Evolutionary conservation across 2,888 invertebrate genomes (phyloP).

Genomic region (Calliopum simillimum): DNA sequence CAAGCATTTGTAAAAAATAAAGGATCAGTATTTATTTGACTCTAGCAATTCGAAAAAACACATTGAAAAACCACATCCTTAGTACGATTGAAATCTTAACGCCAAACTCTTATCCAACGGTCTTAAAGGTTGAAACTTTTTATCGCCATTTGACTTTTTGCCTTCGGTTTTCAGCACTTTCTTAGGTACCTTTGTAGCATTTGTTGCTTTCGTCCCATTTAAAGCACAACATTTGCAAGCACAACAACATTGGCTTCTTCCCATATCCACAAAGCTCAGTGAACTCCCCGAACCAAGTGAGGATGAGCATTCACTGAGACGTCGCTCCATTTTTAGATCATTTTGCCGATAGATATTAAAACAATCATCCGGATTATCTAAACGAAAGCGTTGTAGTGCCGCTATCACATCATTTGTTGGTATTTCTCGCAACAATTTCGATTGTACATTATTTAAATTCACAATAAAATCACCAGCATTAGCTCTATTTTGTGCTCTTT

Average conservation of each 20-base stretch:
- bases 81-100: constrained; percentile 15
- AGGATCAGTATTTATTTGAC: too few species aligned
- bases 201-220: not conserved
- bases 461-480: too few species aligned
- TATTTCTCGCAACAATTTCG: too few species aligned
- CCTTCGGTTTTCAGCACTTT: not conserved
- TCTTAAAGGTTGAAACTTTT: not conserved
- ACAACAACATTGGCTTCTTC: not conserved
- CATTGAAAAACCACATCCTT: not conserved
- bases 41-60: too few species aligned
- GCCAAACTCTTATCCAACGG: constrained; percentile 25
- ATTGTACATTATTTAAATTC: too few species aligned
- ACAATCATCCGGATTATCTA: constrained; percentile 19
- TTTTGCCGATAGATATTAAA: constrained; percentile 20
- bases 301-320: not conserved
- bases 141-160: not conserved
- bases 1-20: too few species aligned
- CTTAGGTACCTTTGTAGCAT: not conserved
- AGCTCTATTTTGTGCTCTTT: not conserved
- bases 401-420: not conserved
- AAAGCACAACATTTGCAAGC: not conserved
- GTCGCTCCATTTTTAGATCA: constrained; percentile 16
- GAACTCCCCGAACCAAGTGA: not conserved
- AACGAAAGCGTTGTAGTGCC: constrained; percentile 21
- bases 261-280: too few species aligned